A percentile compares a stretch with the other conserved stretches of the same genome.
Conservation (phyloP, 2,113 vertebrate species). For the Podarcis muralis region DNA sequence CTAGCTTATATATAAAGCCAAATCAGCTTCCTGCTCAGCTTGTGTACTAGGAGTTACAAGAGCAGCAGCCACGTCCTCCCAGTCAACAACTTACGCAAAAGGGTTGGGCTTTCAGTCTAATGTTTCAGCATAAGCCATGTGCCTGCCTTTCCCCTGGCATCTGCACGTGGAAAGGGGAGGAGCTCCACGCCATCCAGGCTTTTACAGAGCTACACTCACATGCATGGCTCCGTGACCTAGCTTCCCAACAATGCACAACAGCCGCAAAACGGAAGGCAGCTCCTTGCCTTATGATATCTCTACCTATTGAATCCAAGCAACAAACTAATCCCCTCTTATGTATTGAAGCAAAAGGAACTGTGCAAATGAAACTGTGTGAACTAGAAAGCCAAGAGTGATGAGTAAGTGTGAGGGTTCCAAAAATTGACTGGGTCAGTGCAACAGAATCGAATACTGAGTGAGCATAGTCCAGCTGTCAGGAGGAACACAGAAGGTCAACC, state of each 20-base stretch:
- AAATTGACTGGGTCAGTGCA: neutral
- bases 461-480: neutral
- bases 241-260: constrained; percentile 1
- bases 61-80: constrained; percentile 24
- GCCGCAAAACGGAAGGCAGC: neutral
- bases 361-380: neutral
- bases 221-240: constrained; percentile 53
- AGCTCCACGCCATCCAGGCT: constrained; percentile 45
- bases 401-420: neutral
- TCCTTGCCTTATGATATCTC: neutral
- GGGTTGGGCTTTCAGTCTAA: constrained; percentile 32
- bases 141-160: constrained; percentile 10
- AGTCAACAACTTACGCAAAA: constrained; percentile 72
- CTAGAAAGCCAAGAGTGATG: neutral
- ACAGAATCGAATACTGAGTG: neutral
- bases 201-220: constrained; percentile 53
- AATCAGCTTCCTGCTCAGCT: constrained; percentile 43
- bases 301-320: neutral
- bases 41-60: constrained; percentile 3
- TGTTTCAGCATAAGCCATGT: constrained; percentile 17
- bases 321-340: fast-evolving
- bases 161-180: constrained; percentile 71
- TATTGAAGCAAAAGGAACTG: neutral
- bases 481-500: neutral
- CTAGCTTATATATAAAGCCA: constrained; percentile 53